Evolutionary conservation across 2,888 invertebrate species (phyloP), one percentile per base, ranked within the genome.

Genomic region (Oeneis ivallda): DNA sequence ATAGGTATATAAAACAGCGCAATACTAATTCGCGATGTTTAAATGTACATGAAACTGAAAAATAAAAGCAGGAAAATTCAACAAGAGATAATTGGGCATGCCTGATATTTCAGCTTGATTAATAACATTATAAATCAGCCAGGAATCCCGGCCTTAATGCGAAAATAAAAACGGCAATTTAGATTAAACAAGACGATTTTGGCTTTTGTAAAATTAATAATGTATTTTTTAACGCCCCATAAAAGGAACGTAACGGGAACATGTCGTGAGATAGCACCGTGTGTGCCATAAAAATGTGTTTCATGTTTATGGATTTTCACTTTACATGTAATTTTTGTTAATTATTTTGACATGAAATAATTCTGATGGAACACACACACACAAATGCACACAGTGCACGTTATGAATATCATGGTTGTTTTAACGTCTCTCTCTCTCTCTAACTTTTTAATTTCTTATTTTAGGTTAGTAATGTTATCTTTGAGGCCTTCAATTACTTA

Each of bases 71-170:
- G 75, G 74, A 71, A 76, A 79, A 82, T 76, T 75, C 79, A 77
- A 77, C 79, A 79, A 74, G 76, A 85, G 81, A 85, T 86, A 86
- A 86, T 85, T 86, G 85, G 85, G 70, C 72, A 57, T 68, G 68
- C 65, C 78, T 85, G 85, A 84, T 84, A 86, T 85, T 84, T 81
- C 84, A 84, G 81, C 79, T 76, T 84, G 83, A 85, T 86, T 82
- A 84, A 85, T 85, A 83, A 80, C 82, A 81, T 80, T 81, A 81
- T 86, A 84, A 85, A 84, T 85, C 83, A 83, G 74, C 64, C 64
- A 75, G 69, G 75, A 75, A 79, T 79, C 77, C 76, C 77, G 74
- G 75, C 67, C 76, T 78, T 80, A 77, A 76, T 80, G 79, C 74
- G 74, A 79, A 82, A 83, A 82, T 81, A 78, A 80, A 81, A 78